Evolutionary conservation across 2,888 invertebrate genomes (phyloP).

Genomic region (Pachliopta kotzebuea): DNA sequence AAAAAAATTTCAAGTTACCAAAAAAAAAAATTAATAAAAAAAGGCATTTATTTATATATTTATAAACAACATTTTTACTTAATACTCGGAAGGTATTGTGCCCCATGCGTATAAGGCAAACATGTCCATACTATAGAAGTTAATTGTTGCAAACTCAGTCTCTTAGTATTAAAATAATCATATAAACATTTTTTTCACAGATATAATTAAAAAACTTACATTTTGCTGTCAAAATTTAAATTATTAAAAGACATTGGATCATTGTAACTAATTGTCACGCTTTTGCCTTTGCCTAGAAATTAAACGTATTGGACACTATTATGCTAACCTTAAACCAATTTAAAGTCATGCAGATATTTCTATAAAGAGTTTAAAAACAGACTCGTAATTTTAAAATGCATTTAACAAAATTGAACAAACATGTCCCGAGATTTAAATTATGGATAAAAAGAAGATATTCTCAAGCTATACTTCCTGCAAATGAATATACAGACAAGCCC

Average conservation of each 20-base stretch:
- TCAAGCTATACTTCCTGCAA: slow-evolving; percentile 51
- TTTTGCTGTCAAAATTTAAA: no score
- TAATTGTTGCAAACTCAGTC: no score
- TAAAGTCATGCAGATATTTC: background rate
- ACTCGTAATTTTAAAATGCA: slow-evolving; percentile 49
- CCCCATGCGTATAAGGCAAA: background rate
- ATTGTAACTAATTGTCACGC: background rate
- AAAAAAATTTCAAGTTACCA: no score
- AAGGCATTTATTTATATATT: background rate
- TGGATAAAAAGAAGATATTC: slow-evolving; percentile 46
- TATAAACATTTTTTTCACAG: no score
- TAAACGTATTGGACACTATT: background rate
- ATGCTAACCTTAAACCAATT: background rate
- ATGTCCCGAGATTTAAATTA: slow-evolving; percentile 56
- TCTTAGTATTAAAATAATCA: no score
- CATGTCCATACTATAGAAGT: no score
- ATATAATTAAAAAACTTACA: no score
- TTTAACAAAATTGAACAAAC: slow-evolving; percentile 54
- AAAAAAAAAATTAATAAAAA: no score
- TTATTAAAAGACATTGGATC: no score
- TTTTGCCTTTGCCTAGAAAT: background rate
- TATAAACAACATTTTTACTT: background rate
- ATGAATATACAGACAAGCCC: slow-evolving; percentile 67
- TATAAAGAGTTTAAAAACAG: background rate
- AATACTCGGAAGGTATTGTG: background rate